Percentiles rank a stretch among this genome's conserved stretches.
Evolutionary conservation across 2,888 invertebrate genomes (phyloP).

Genomic region (Epicampocera succincta): DNA sequence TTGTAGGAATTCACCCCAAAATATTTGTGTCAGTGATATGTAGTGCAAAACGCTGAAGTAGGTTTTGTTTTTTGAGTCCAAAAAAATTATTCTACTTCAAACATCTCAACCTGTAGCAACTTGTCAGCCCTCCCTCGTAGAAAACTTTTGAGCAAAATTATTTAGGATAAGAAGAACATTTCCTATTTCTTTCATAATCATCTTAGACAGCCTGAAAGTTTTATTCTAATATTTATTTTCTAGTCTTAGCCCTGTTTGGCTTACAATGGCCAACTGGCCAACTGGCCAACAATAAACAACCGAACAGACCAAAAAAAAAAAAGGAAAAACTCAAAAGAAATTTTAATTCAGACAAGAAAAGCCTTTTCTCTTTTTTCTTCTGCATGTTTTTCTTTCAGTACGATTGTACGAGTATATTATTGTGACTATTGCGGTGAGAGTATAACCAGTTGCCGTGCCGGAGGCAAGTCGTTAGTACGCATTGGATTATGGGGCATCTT

Average conservation of each 20-base stretch:
- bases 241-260: slow-evolving; percentile 19
- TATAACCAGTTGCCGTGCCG: slow-evolving; percentile 59
- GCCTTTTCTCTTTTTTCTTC: background rate
- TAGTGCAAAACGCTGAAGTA: too few relatives aligned
- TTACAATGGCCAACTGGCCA: slow-evolving; percentile 41
- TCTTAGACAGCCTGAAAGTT: slow-evolving; percentile 19
- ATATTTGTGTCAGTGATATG: too few relatives aligned
- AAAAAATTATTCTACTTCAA: too few relatives aligned
- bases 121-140: slow-evolving; percentile 6
- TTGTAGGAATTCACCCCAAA: too few relatives aligned
- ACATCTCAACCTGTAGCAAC: background rate
- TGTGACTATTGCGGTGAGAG: background rate
- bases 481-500: slow-evolving; percentile 68
- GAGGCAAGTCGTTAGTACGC: slow-evolving; percentile 71
- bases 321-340: background rate
- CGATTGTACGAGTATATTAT: background rate
- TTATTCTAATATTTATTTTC: slow-evolving; percentile 6
- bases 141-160: background rate
- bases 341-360: slow-evolving; percentile 9
- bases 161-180: slow-evolving; percentile 3
- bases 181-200: slow-evolving; percentile 8
- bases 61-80: too few relatives aligned
- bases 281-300: slow-evolving; percentile 15
- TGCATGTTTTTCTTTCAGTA: background rate
- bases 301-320: slow-evolving; percentile 2